Base-by-base conservation (phyloP, 1,140 invertebrate genomes). In the Pseudomyrmex flavicornis region DNA sequence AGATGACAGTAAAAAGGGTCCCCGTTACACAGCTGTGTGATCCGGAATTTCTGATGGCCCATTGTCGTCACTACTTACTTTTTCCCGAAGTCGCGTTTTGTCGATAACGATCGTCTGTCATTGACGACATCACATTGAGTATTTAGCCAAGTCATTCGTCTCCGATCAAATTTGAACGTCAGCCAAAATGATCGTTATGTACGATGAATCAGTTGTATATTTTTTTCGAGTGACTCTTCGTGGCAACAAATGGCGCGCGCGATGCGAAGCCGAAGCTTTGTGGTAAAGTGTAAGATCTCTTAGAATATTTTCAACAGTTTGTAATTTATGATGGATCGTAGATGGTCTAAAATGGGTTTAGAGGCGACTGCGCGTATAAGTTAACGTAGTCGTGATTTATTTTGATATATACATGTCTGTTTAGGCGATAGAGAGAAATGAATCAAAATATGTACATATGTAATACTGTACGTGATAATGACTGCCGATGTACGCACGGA, bases 11-110 rank as follows among this genome's bases (percentile, higher is more conserved):
- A 58, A 63, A 26, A 68, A 70, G 52, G 66, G 44, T 46, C 35
- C 70, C 73, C 85, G 80, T 26, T 72, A 87, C 17, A 80, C 72
- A 44, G 61, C 59, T 80, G 74, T 80, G 66, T 80, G 76, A 80
- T 80, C 20, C 56, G 76, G 20, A 59, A 61, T 13, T 59, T 35
- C n/a, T 13, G 44, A 80, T 44, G 76, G 76, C 15, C 44, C 58
- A 15, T 22, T 46, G 76, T 79, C 35, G 54, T 52, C 52, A 59
- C 35, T 1, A 72, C 50, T 80, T 72, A 52, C 54, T 15, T 52
- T 48, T 35, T 80, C 66, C 76, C 76, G 76, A 80, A 17, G 65
- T 80, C 76, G 66, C 54, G 44, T 70, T 35, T 69, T 80, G 20
- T 61, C 22, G 54, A 70, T 17, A 80, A 72, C n/a, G 62, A 77